phyloP scores from a whole-genome alignment of 2,113 vertebrate genomes.

The Carassius auratus region DNA sequence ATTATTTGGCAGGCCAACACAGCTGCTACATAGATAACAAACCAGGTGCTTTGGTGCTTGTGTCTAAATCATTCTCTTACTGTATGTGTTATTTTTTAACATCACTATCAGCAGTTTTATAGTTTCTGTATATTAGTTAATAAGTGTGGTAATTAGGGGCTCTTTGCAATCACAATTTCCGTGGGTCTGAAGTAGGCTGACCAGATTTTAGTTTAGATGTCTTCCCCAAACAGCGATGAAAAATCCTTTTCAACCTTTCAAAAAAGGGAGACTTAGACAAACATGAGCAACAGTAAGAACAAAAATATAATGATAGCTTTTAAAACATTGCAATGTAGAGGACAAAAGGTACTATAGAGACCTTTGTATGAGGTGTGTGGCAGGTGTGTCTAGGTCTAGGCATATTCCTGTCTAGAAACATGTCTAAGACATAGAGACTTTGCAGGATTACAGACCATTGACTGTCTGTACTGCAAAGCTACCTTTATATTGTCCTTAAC shows the following conservation, averaged over 20 bases:
- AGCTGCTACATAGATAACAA: neutral
- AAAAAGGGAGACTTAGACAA: neutral
- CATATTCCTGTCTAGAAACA: neutral
- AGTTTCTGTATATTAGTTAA: neutral
- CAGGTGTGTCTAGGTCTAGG: neutral
- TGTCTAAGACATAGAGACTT: neutral
- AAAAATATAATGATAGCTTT: neutral
- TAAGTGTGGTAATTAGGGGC: neutral
- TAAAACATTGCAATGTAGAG: neutral
- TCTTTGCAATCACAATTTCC: neutral
- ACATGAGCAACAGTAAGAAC: neutral
- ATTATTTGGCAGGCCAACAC: no score
- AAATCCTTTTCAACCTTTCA: neutral
- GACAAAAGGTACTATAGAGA: neutral
- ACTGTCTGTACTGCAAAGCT: constrained; percentile 5
- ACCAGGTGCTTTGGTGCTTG: neutral
- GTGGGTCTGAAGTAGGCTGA: neutral
- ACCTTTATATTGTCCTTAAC: constrained; percentile 14
- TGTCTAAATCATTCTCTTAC: neutral
- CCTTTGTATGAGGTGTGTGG: neutral
- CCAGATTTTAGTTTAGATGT: constrained; percentile 72
- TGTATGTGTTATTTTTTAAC: neutral
- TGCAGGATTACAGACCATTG: neutral
- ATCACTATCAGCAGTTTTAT: neutral
- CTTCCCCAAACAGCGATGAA: constrained; percentile 71